A percentile compares a stretch with the other conserved stretches of the same genome.
phyloP scores from a whole-genome alignment of 1,140 invertebrate genomes.

The Pachyrhynchus sulphureomaculatus region DNA sequence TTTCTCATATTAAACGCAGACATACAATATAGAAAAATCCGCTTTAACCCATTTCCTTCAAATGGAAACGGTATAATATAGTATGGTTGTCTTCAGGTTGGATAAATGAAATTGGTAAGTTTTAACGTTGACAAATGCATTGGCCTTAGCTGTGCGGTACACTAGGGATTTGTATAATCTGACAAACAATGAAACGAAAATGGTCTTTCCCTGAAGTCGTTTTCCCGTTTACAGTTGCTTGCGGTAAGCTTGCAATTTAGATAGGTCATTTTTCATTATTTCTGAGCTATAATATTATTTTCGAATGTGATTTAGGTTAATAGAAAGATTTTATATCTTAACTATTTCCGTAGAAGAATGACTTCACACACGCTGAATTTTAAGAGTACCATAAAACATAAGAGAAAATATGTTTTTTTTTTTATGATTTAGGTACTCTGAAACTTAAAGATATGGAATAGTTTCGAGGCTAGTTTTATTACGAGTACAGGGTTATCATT shows the following conservation, averaged over 20 bases:
- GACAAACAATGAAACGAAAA: constrained; percentile 39
- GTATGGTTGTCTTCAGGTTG: constrained; percentile 15
- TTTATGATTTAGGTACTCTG: too few relatives aligned
- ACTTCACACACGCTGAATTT: too few relatives aligned
- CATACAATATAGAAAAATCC: not conserved
- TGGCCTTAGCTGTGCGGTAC: constrained; percentile 10
- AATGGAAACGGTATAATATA: constrained; percentile 13
- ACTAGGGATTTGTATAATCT: constrained; percentile 34
- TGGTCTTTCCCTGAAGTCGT: constrained; percentile 28
- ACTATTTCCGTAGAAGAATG: too few relatives aligned
- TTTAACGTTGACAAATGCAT: constrained; percentile 36
- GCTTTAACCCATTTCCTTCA: constrained; percentile 8
- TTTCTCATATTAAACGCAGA: too few relatives aligned
- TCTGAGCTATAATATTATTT: not conserved
- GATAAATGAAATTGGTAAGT: constrained; percentile 22
- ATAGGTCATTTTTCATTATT: constrained; percentile 29
- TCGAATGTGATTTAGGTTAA: not conserved
- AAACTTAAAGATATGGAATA: too few relatives aligned
- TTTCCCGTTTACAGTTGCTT: constrained; percentile 29
- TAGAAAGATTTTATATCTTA: too few relatives aligned
- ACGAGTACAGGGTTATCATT: too few relatives aligned
- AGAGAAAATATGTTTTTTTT: too few relatives aligned
- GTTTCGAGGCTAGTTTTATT: too few relatives aligned
- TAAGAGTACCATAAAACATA: too few relatives aligned
- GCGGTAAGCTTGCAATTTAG: constrained; percentile 33